Percentiles rank a stretch among this genome's conserved stretches.
These are phyloP conservation scores for Zaprionus camerounensis DNA, from an alignment of 1,140 invertebrate species.

Conservation along the genomic window DNA sequence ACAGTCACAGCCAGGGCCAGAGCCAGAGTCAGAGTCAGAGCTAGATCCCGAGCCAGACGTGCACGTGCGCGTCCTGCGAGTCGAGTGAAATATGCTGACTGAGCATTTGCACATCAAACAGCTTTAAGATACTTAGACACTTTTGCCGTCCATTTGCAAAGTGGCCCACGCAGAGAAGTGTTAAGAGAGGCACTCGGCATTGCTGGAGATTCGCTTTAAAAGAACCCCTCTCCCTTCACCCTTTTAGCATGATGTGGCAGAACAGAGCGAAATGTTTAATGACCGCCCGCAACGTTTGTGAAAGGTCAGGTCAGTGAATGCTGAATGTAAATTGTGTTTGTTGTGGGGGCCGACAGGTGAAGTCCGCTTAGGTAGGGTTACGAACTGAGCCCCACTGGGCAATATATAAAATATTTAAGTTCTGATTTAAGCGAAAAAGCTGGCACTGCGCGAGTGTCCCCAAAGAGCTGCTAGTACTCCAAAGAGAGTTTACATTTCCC, in stretches of 20 bases:
- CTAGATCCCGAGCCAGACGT: conserved; percentile 39
- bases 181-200: conserved; percentile 41
- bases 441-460: conserved; percentile 8
- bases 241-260: conserved; percentile 34
- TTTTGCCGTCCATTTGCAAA: conserved; percentile 62
- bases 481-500: conserved; percentile 16
- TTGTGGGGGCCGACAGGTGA: conserved; percentile 24
- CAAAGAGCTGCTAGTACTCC: conserved; percentile 47
- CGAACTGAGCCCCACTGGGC: conserved; percentile 10
- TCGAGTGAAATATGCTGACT: conserved; percentile 73
- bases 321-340: conserved; percentile 67
- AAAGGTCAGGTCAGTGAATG: conserved; percentile 70
- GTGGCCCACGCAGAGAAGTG: conserved; percentile 46
- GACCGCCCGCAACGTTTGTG: conserved; percentile 57
- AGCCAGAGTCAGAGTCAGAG: conserved; percentile 15
- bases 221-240: conserved; percentile 8
- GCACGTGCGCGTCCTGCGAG: conserved; percentile 50
- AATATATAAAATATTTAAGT: conserved; percentile 67
- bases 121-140: conserved; percentile 69
- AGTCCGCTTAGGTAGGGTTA: background rate
- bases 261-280: conserved; percentile 51
- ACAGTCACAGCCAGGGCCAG: conserved; percentile 9
- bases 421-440: conserved; percentile 65
- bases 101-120: conserved; percentile 78
- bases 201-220: background rate